Evolutionary conservation across 2,797 vertebrate species (phyloP).

Genomic region (Mormyrus proboscirostris): DNA sequence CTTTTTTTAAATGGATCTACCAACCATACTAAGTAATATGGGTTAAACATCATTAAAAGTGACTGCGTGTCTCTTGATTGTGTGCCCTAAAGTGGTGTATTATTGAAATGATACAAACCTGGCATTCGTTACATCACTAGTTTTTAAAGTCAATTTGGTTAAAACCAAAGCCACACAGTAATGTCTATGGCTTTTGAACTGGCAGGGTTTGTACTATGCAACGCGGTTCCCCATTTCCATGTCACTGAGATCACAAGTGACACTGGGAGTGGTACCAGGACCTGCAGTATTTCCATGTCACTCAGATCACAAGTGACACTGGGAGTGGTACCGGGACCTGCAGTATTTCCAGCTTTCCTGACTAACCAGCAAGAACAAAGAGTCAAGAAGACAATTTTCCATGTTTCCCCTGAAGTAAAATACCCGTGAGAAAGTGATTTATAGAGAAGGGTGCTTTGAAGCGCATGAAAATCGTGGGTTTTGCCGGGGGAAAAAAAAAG

Average conservation of each 20-base stretch:
- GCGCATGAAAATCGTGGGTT: neutral
- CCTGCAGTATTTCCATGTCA: neutral
- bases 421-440: neutral
- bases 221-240: neutral
- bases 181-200: neutral
- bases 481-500: neutral
- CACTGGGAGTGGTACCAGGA: neutral
- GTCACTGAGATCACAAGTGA: neutral
- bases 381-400: neutral
- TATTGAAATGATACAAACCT: neutral
- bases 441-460: neutral
- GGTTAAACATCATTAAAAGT: neutral
- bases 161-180: neutral
- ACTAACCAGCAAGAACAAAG: neutral
- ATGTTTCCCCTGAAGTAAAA: neutral
- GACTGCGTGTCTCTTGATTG: neutral
- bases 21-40: neutral
- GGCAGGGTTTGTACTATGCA: neutral
- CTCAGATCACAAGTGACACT: neutral
- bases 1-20: neutral
- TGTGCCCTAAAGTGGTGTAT: neutral
- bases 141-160: neutral
- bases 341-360: neutral
- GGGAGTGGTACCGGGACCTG: neutral
- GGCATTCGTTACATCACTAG: neutral